Evolutionary conservation across 2,113 vertebrate species (phyloP), one percentile per base, ranked within the genome.

Genomic region (Mustelus asterias): DNA sequence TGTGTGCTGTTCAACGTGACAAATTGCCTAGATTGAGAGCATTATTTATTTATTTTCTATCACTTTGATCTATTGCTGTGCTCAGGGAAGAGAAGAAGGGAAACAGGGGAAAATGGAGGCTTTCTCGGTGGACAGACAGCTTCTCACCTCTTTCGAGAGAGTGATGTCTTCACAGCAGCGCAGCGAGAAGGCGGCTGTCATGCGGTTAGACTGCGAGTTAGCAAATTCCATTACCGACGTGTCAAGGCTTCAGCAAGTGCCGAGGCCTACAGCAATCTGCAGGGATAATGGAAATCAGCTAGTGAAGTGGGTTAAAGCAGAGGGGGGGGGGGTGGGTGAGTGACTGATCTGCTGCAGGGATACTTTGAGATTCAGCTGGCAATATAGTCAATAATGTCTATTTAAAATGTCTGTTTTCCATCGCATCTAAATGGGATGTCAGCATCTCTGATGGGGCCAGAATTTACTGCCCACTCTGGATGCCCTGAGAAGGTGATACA

Each of bases 11-110:
- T 92, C 60, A 92, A 92, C 7, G 60, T 92, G 89, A 93, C 89
- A 67, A 93, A 93, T 65, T 2, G 18, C 67, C 67, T 48, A 1
- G 93, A 72, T 69, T 72, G 67, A 95, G 67, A 22, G 65, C 93
- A 72, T 95, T 95, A 95, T 83, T 41, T 83, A 83, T 83, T 83
- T 44, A 83, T 95, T 95, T 72, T 69, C 93, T 24, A 95, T 95
- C 22, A 72, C 9, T 8, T 29, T 95, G 67, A 72, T 48, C 20
- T 95, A 72, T 72, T 72, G 67, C 67, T 44, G 8, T 48, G 93
- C 11, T 72, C 44, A 41, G 37, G 22, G 69, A 72, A 10, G 67
- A 13, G 18, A 37, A 26, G 24, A 48, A 48, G 76, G 67, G 94
- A 26, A 72, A 72, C 26, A 60, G 33, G 88, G 7, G 44, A 33